Base-by-base conservation (phyloP, 2,888 invertebrate genomes). In the Chromoteleia sp. region DNA sequence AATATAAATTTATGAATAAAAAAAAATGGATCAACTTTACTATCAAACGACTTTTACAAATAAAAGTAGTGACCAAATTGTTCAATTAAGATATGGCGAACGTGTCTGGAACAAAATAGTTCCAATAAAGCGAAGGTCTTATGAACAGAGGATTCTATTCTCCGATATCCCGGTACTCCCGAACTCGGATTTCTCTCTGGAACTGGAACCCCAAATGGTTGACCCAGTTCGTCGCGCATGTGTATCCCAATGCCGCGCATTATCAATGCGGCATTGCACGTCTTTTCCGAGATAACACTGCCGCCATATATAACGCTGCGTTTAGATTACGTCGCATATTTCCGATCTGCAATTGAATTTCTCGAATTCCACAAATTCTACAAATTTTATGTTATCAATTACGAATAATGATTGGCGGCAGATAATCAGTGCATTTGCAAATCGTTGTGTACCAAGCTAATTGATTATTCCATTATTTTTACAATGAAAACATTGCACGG, bases 181-280 rank as follows among this genome's bases (percentile, higher is more conserved):
- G 48, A 25, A 65, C 21, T 50, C 21, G 65, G 59, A 50, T 71
- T 43, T 54, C 54, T 21, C 52, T 36, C 7, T 10, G 45, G 21
- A 76, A 41, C 43, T 76, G 54, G 59, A 56, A 61, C 14, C 52
- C 54, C 68, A 25, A 14, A 76, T 67, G 52, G 56, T 5, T 78
- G 71, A 78, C 78, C 78, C 52, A 78, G 71, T 78, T 78, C 5
- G 12, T n/a, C 12, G 65, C 59, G 48, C 71, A 63, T 52, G 78
- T 78, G 59, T 58, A 65, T 56, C 36, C 30, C 56, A 70, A 56
- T 70, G 56, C 39, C 56, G 63, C 33, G 48, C 45, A 59, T 63
- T 77, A 56, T 63, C 77, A 67, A 41, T 76, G 43, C 76, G 52
- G 52, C 25, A 63, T 67, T 59, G 59, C 52, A 33, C 59, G 21